phyloP scores from a whole-genome alignment of 2,113 vertebrate genomes.

The Azemiops feae region DNA sequence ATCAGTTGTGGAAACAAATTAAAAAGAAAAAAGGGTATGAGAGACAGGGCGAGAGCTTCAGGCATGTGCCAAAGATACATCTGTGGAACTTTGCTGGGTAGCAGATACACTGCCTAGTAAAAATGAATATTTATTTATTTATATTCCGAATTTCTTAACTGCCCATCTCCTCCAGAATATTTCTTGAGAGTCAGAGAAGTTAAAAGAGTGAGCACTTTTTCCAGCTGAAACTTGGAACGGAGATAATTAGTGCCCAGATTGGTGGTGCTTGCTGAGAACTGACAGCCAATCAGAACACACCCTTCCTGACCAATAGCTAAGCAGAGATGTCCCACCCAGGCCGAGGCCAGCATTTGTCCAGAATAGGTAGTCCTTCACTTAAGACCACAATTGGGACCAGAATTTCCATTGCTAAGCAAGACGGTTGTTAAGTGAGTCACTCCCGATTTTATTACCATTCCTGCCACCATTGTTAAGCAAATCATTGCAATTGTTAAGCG shows the following conservation, averaged over 20 bases:
- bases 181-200: neutral
- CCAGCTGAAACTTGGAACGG: neutral
- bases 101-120: neutral
- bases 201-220: neutral
- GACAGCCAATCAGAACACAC: neutral
- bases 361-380: neutral
- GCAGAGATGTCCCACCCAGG: neutral
- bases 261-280: neutral
- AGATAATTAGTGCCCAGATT: neutral
- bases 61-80: neutral
- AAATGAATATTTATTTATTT: neutral
- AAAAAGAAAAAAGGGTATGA: neutral
- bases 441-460: neutral
- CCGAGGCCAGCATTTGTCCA: neutral
- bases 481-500: neutral
- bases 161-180: neutral
- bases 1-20: neutral
- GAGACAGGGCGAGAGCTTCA: neutral
- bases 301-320: neutral
- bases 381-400: neutral
- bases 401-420: neutral
- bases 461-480: neutral
- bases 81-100: neutral
- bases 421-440: neutral
- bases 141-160: neutral